Evolutionary conservation across 2,888 invertebrate species (phyloP).

Genomic region (Pycnomerus fuliginosus): DNA sequence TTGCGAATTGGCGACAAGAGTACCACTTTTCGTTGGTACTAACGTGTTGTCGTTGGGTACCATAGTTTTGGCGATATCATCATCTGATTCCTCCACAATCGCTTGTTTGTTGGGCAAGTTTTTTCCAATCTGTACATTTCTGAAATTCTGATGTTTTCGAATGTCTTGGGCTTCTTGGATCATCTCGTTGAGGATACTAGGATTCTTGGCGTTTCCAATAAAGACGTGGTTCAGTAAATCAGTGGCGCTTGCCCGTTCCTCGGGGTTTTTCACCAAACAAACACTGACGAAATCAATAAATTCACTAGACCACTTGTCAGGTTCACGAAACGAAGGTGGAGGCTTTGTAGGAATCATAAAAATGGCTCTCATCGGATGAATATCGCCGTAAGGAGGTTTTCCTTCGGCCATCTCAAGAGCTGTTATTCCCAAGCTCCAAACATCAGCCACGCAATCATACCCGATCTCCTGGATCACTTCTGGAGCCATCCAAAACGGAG

Average conservation of each 20-base stretch:
- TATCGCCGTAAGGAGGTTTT: slow-evolving; percentile 95
- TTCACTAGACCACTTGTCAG: slow-evolving; percentile 93
- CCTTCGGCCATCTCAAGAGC: slow-evolving; percentile 99
- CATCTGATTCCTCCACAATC: slow-evolving; percentile 18
- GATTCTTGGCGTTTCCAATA: slow-evolving; percentile 67
- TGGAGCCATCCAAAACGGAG: slow-evolving; percentile 98
- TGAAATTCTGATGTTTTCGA: slow-evolving; percentile 76
- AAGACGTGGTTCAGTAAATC: slow-evolving; percentile 87
- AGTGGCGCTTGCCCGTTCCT: slow-evolving; percentile 89
- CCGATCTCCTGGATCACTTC: slow-evolving; percentile 99
- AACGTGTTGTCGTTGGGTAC: slow-evolving; percentile 74
- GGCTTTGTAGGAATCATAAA: slow-evolving; percentile 99
- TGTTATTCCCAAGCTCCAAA: slow-evolving; percentile 97
- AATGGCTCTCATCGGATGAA: slow-evolving; percentile 95
- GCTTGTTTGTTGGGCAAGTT: not conserved
- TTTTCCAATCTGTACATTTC: slow-evolving; percentile 54
- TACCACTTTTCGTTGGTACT: slow-evolving; percentile 66
- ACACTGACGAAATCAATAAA: slow-evolving; percentile 97
- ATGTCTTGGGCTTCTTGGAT: slow-evolving; percentile 93
- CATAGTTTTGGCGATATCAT: slow-evolving; percentile 61
- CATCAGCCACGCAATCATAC: slow-evolving; percentile 98
- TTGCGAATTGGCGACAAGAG: slow-evolving; percentile 65
- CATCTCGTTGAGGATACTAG: slow-evolving; percentile 84
- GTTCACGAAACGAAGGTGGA: slow-evolving; percentile 95
- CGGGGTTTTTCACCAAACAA: slow-evolving; percentile 89